Base-by-base conservation (phyloP, 2,888 invertebrate species). In the Drosophila subsilvestris region DNA sequence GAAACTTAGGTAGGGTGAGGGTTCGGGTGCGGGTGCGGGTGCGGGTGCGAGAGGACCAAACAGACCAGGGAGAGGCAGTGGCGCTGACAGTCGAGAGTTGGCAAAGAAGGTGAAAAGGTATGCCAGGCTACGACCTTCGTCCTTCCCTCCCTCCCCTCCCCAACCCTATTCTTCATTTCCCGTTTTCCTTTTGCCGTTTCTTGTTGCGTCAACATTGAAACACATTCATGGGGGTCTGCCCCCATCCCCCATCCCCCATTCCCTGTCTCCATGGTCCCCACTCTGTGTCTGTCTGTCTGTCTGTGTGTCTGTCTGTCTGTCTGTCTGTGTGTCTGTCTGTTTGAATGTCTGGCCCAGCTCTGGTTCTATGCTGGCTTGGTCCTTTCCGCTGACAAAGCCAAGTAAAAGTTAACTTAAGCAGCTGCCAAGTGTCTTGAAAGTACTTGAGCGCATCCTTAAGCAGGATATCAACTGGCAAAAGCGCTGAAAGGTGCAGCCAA, bases 391-490 rank as follows among this genome's bases (percentile, higher is more conserved):
- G 71, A 70, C 70, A 71, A 71, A 71, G 63, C 59, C 75, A 67
- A 79, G 78, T 67, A 73, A 84, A 84, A 85, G 85, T 86, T 81
- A 85, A 77, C 87, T 88, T 86, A 87, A 88, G 89, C 89, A 86
- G 89, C 89, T 86, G 86, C 82, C 86, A 86, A 86, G 86, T 86
- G 86, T 79, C 85, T 86, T 76, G 85, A 86, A 86, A 86, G 87
- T 79, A 86, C 88, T 88, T 84, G 89, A 86, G 86, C 85, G 89
- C 87, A 87, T 86, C 88, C 85, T 86, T 86, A 86, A 86, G 88
- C 87, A 86, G 89, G 87, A 88, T 86, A 86, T 88, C 87, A 88
- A 85, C 88, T 85, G 88, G 85, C 85, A 85, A 86, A 84, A 86
- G 86, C 79, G 76, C 74, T 74, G 80, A 79, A 82, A 82, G 78